Conservation (phyloP, 2,797 vertebrate genomes). For the Sebastes alutus region DNA sequence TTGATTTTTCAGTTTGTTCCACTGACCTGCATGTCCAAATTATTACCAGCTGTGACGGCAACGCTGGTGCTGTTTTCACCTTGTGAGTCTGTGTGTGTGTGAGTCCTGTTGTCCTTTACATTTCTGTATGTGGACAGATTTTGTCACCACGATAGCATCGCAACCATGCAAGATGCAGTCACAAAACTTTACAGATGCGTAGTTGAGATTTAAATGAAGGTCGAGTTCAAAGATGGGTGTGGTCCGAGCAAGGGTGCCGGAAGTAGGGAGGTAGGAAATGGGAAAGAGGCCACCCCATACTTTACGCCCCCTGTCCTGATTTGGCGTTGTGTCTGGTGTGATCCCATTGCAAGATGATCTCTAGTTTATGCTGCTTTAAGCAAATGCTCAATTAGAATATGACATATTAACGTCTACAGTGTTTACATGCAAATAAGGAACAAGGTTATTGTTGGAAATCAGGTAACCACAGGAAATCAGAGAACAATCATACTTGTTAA, state of each 20-base stretch:
- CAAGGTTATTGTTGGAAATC: neutral
- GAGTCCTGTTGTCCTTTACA: neutral
- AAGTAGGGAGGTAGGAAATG: neutral
- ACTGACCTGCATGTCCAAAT: no score
- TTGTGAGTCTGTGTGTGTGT: neutral
- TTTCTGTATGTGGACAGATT: neutral
- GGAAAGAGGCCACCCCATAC: neutral
- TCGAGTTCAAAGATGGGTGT: neutral
- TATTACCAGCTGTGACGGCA: no score
- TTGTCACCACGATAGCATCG: neutral
- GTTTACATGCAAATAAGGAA: neutral
- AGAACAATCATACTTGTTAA: neutral
- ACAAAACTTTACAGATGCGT: neutral
- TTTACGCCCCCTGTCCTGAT: no score
- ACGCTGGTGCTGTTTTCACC: no score
- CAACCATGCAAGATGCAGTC: neutral
- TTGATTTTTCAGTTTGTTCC: no score
- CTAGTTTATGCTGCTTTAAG: neutral
- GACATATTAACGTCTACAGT: neutral
- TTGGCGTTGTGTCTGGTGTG: neutral
- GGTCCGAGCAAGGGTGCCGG: neutral
- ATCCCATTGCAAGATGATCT: neutral
- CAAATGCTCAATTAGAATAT: neutral
- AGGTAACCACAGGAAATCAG: neutral
- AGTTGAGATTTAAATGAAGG: neutral